Percentiles rank a stretch among this genome's conserved stretches.
Conservation (phyloP, 92 coral and sea anemone genomes). For the Isaurus tuberculatus region DNA sequence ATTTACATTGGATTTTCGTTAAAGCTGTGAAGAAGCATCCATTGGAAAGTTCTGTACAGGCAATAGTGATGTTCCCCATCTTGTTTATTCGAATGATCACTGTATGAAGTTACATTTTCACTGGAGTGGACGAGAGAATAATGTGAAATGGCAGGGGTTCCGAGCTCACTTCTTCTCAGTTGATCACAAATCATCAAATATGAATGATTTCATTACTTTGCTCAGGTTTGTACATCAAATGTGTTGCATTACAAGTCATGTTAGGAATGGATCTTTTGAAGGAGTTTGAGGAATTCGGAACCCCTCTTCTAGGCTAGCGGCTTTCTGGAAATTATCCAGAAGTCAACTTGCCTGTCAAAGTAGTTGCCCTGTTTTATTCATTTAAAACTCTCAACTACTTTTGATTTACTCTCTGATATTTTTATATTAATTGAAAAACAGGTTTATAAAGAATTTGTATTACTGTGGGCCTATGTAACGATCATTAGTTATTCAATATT, state of each 20-base stretch:
- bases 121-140: conserved; percentile 14
- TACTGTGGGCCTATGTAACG: not conserved
- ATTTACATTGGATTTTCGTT: no score
- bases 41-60: conserved; percentile 40
- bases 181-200: not conserved
- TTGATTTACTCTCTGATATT: no score
- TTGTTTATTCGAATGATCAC: conserved; percentile 19
- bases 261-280: no score
- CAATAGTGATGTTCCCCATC: not conserved
- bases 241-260: not conserved
- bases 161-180: conserved; percentile 1
- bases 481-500: not conserved
- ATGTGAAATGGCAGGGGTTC: conserved; percentile 26
- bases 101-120: conserved; percentile 41
- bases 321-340: no score
- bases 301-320: no score
- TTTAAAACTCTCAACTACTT: no score
- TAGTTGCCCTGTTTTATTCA: no score
- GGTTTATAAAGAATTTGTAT: no score
- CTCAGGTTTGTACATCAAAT: conserved; percentile 2
- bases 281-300: no score
- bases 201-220: not conserved
- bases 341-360: no score
- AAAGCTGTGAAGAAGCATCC: conserved; percentile 27
- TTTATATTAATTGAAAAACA: no score